Evolutionary conservation across 2,113 vertebrate genomes (phyloP), one percentile per base, ranked within the genome.

Genomic region (Tragulus kanchil): DNA sequence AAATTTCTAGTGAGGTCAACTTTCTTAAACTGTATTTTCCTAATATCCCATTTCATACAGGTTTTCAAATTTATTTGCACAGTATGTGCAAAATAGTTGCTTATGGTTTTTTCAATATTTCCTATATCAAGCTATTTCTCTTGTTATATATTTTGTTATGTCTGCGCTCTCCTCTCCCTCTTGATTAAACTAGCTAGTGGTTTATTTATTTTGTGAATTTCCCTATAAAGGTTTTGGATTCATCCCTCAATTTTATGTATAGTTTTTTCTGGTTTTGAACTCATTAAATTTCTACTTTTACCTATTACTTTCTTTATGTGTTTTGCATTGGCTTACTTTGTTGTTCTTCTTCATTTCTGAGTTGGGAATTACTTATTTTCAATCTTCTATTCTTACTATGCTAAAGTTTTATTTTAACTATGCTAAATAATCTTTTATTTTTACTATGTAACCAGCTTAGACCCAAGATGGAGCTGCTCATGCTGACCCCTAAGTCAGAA

Each of bases 41-140:
- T 83, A 50, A 84, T 92, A 77, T 58, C 26, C 26, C 10, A 65
- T 64, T 94, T 83, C 48, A 94, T 75, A n/a, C 84, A 84, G n/a
- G 7, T 65, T 65, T 90, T 58, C 52, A 71, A n/a, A 69, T 71
- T 71, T 91, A 79, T 81, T 85, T 78, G 42, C 14, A 52, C 0
- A 92, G 21, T 5, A 10, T 54, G 17, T 17, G 16, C 26, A 85
- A 82, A 87, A 87, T 62, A 52, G 56, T 69, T 79, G 5, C 26
- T 17, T 31, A n/a, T 17, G 42, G 78, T 45, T 31, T 79, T 65
- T 28, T 89, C 31, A 42, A 42, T 65, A 58, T 89, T 16, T 69
- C 73, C 73, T 64, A 4, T 36, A 85, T 69, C 52, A 90, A 28
- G n/a, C 52, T 62, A 58, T 42, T 85, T 15, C 21, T 12, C 2